These are phyloP conservation scores for Paramormyrops kingsleyae DNA, from an alignment of 2,113 vertebrate genomes.

Conservation along the genomic window DNA sequence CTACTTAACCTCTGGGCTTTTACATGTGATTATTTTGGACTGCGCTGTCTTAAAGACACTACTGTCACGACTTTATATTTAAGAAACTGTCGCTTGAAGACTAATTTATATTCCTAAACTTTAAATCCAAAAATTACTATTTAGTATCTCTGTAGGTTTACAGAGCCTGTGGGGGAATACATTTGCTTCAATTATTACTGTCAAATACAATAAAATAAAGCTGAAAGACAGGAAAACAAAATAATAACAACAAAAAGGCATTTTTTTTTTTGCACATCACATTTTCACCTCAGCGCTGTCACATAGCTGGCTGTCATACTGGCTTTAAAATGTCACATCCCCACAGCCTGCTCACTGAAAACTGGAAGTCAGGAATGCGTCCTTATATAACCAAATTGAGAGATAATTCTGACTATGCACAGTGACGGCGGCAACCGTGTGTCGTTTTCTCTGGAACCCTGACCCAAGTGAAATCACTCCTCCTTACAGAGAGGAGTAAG, in stretches of 20 bases:
- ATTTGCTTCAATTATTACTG: neutral
- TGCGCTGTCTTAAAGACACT: neutral
- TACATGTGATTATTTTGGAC: neutral
- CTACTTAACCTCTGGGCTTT: neutral
- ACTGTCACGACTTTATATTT: neutral
- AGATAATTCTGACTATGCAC: neutral
- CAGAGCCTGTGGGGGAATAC: neutral
- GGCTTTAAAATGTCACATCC: neutral
- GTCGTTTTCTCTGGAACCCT: neutral
- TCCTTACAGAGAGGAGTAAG: neutral
- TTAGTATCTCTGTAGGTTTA: neutral
- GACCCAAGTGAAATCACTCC: neutral
- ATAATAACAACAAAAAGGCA: neutral
- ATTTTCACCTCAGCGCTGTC: neutral
- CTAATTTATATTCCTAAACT: neutral
- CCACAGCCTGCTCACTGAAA: neutral
- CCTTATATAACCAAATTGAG: slow-evolving; percentile 13
- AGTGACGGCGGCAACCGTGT: neutral
- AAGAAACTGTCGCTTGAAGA: neutral
- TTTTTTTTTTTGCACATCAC: neutral
- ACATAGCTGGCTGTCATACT: neutral
- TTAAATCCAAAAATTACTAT: neutral
- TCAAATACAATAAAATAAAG: neutral
- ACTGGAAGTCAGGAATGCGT: neutral
- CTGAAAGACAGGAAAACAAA: neutral